A percentile compares a stretch with the other conserved stretches of the same genome.
phyloP scores from a whole-genome alignment of 2,797 vertebrate genomes.

The Gadopsis marmoratus region DNA sequence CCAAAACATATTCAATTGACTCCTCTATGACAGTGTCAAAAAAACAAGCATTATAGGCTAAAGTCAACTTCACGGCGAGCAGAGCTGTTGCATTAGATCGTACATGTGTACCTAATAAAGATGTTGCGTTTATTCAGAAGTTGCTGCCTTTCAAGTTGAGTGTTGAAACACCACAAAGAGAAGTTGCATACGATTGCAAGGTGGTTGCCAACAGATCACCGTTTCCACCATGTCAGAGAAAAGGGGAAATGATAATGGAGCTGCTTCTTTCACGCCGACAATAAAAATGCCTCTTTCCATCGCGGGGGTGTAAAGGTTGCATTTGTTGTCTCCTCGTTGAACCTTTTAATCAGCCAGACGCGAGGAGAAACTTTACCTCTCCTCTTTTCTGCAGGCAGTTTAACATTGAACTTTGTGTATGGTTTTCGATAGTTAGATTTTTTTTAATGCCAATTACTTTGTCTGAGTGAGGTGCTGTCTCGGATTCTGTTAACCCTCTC shows the following conservation, averaged over 20 bases:
- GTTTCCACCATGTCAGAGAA: conserved; percentile 8
- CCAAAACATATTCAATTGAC: no score
- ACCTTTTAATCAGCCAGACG: conserved; percentile 3
- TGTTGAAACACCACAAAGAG: conserved; percentile 23
- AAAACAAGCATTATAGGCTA: no score
- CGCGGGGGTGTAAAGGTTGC: background rate
- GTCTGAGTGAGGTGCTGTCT: background rate
- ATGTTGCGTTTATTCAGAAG: background rate
- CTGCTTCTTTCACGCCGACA: conserved; percentile 9
- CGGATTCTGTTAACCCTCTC: background rate
- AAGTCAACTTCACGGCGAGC: no score
- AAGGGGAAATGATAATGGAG: conserved; percentile 5
- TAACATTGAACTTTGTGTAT: background rate
- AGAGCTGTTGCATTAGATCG: no score
- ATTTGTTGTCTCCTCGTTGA: conserved; percentile 5
- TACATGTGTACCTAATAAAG: no score
- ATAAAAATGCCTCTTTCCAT: background rate
- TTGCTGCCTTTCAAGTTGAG: background rate
- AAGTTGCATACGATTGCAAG: conserved; percentile 36
- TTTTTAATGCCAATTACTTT: background rate
- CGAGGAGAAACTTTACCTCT: background rate
- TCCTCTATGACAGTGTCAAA: no score
- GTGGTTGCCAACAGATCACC: conserved; percentile 20
- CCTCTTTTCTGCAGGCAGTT: background rate
- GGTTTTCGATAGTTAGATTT: background rate